A percentile compares a stretch with the other conserved stretches of the same genome.
These are phyloP conservation scores for Drosophila dunni DNA, from an alignment of 1,140 invertebrate genomes.

Conservation along the genomic window DNA sequence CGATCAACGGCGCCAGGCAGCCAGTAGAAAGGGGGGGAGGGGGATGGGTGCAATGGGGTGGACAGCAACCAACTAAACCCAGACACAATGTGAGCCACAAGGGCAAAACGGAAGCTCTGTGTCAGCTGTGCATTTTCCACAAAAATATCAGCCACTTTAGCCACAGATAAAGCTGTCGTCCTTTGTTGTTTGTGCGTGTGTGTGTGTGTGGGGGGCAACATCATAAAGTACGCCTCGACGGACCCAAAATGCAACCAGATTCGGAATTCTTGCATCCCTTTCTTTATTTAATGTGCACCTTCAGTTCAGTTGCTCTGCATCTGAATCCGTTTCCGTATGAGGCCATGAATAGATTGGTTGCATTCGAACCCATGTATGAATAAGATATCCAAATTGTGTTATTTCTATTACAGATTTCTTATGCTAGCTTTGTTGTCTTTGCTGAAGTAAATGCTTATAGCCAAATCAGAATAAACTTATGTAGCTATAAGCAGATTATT, in stretches of 20 bases:
- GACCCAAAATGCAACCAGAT: slow-evolving; percentile 53
- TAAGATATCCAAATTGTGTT: neutral
- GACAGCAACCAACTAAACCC: slow-evolving; percentile 18
- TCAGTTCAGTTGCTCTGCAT: slow-evolving; percentile 21
- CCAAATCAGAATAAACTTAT: too few relatives aligned
- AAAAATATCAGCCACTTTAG: slow-evolving; percentile 74
- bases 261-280: slow-evolving; percentile 53
- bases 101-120: slow-evolving; percentile 40
- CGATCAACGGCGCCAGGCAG: slow-evolving; percentile 35
- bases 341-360: neutral
- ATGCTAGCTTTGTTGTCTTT: too few relatives aligned
- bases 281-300: slow-evolving; percentile 58
- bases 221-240: slow-evolving; percentile 68
- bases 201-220: slow-evolving; percentile 22
- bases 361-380: neutral
- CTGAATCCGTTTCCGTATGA: slow-evolving; percentile 12
- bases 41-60: slow-evolving; percentile 1
- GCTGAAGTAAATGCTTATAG: too few relatives aligned
- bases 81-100: slow-evolving; percentile 21
- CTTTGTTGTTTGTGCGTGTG: slow-evolving; percentile 29
- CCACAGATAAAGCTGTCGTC: slow-evolving; percentile 73
- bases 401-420: too few relatives aligned
- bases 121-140: slow-evolving; percentile 54
- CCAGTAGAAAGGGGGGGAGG: neutral
- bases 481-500: too few relatives aligned